Evolutionary conservation across 1,140 invertebrate genomes (phyloP), one percentile per base, ranked within the genome.

Genomic region (Meloidogyne chitwoodi): DNA sequence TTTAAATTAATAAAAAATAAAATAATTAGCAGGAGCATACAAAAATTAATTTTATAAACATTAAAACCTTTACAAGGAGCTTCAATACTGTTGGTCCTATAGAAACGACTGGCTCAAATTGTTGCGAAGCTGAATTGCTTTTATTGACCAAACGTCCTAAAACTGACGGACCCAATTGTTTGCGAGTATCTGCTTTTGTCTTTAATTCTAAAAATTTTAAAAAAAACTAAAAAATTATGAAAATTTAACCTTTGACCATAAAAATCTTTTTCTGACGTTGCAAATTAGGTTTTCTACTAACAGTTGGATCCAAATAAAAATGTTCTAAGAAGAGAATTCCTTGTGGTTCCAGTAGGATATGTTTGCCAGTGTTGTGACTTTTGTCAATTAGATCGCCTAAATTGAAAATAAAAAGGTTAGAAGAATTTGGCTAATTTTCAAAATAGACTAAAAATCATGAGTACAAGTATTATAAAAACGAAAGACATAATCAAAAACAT

Each of bases 221-320:
- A 2, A 26, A 26, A 2, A 26, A 16, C 19, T 34, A 67, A 26
- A 67, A 0, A 34, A 16, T 67, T 26, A 97, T 93, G 88, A 95
- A 95, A 96, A 96, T 16, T 93, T 88, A 89, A 88, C 90, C 94
- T 91, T 98, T 96, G 85, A 98, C 94, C 87, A 93, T 93, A 88
- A 99, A 99, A 11, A 99, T 94, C 88, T 96, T 96, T 79, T 93
- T 91, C 88, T 99, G 96, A 69, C 97, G 91, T 85, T 96, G 94
- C 31, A 99, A 89, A 89, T 96, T 96, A 16, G 96, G 94, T 88
- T 95, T 95, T 82, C 95, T 91, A 75, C 95, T 95, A 86, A 99
- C 96, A 91, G 98, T 96, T 12, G 96, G 96, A 89, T 99, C 99
- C 74, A 98, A 90, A 89, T 99, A 99, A 89, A 96, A 96, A 77